Percentiles rank a stretch among this genome's conserved stretches.
Conservation (phyloP, 2,888 invertebrate species). For the Lasioglossum lativentre region DNA sequence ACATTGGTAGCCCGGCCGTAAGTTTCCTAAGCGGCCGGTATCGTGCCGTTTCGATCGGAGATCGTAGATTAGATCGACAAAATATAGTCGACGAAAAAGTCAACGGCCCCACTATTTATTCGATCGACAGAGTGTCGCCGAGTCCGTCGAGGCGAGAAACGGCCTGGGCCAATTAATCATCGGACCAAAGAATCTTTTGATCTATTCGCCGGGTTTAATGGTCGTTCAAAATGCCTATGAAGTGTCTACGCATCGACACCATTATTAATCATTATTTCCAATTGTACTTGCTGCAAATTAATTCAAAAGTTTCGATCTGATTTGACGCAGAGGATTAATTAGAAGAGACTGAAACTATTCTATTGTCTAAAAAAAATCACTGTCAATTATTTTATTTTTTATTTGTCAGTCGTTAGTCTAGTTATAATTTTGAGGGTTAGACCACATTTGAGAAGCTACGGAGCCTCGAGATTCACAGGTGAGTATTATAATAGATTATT, state of each 20-base stretch:
- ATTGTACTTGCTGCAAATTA: background rate
- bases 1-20: conserved; percentile 32
- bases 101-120: conserved; percentile 48
- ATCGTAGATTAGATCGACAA: conserved; percentile 53
- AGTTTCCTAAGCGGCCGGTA: conserved; percentile 44
- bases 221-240: conserved; percentile 13
- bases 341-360: too few relatives aligned
- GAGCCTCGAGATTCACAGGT: too few relatives aligned
- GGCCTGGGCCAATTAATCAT: conserved; percentile 56
- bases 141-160: conserved; percentile 18
- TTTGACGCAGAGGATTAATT: too few relatives aligned
- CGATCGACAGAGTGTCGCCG: conserved; percentile 29
- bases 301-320: background rate
- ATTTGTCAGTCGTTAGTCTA: too few relatives aligned
- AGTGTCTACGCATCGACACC: background rate
- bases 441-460: too few relatives aligned
- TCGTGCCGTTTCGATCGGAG: conserved; percentile 43
- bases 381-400: background rate
- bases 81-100: conserved; percentile 31
- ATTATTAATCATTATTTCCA: background rate
- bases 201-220: background rate
- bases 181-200: conserved; percentile 9
- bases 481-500: background rate
- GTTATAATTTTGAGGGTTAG: background rate
- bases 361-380: too few relatives aligned